These are phyloP conservation scores for Microtus pennsylvanicus DNA, from an alignment of 2,113 vertebrate genomes.

Conservation along the genomic window DNA sequence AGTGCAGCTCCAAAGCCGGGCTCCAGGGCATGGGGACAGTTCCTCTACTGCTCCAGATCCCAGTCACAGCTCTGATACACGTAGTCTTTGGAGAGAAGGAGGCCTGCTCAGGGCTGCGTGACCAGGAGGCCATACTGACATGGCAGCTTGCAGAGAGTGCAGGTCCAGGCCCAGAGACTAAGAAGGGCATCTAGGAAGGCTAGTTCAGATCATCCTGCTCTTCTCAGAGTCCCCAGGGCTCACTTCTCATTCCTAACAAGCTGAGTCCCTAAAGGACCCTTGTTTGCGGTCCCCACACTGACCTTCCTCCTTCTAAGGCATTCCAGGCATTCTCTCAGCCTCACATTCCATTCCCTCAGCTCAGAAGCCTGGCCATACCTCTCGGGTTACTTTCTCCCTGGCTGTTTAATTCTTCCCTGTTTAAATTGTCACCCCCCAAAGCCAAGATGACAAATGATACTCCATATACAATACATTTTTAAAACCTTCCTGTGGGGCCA, in stretches of 20 bases:
- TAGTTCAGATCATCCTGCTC: not conserved
- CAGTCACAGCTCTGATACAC: not conserved
- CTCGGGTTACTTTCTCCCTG: not conserved
- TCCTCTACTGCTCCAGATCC: not conserved
- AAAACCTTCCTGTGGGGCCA: not conserved
- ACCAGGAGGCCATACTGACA: not conserved
- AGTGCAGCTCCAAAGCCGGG: not conserved
- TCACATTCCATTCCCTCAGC: not conserved
- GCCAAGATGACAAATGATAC: too few species aligned
- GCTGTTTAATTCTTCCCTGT: not conserved
- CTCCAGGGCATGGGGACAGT: not conserved
- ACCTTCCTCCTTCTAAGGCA: not conserved
- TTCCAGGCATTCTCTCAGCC: not conserved
- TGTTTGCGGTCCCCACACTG: not conserved
- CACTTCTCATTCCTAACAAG: not conserved
- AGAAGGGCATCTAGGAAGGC: not conserved
- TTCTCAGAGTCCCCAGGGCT: not conserved
- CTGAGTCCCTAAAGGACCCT: not conserved
- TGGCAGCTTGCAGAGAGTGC: not conserved
- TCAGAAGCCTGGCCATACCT: not conserved
- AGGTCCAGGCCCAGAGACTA: not conserved
- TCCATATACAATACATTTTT: not conserved
- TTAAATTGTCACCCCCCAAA: not conserved
- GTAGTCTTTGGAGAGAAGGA: not conserved
- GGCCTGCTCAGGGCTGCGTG: accelerated